Evolutionary conservation across 1,140 invertebrate species (phyloP), one percentile per base, ranked within the genome.

Genomic region (Lamellibrachia luymesi): DNA sequence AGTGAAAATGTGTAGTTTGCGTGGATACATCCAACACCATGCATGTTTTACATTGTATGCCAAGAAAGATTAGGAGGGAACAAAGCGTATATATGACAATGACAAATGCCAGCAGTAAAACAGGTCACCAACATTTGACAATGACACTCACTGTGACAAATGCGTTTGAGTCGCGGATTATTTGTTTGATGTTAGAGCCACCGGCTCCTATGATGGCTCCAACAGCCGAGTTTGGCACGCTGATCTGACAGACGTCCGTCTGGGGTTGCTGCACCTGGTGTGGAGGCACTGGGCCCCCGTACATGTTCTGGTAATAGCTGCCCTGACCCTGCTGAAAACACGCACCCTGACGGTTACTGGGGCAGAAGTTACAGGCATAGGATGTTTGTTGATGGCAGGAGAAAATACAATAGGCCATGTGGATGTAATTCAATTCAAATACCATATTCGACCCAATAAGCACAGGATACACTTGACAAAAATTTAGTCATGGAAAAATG

Each of bases 131-230:
- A 80, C 17, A 80, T 38, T 38, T 13, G 50, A 93, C 22, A 56
- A 64, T 64, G 17, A 90, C n/a, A 92, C 93, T 51, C 90, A 94
- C 92, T 25, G 91, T 96, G 91, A 99, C 98, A 93, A 98, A 98
- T 91, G 99, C 99, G 94, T 98, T 98, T 94, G 98, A 99, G 96
- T 99, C 98, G 95, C 98, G 97, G 95, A 99, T 99, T 94, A 99
- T 99, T 96, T 99, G 99, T 94, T 99, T 98, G 94, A 99, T 99
- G 96, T 99, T 98, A 2, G 98, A 98, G 51, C 99, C 99, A 95
- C 99, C 99, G 22, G 98, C 99, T 92, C 99, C 99, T 95, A 99
- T 99, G 91, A 99, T 98, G 91, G 99, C 99, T 90, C 99, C 99
- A 38, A 99, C 99, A 92, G 98, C 98, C 95, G 98, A 98, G 95